Evolutionary conservation across 2,888 invertebrate species (phyloP), one percentile per base, ranked within the genome.

Genomic region (Drosophila crucigera): DNA sequence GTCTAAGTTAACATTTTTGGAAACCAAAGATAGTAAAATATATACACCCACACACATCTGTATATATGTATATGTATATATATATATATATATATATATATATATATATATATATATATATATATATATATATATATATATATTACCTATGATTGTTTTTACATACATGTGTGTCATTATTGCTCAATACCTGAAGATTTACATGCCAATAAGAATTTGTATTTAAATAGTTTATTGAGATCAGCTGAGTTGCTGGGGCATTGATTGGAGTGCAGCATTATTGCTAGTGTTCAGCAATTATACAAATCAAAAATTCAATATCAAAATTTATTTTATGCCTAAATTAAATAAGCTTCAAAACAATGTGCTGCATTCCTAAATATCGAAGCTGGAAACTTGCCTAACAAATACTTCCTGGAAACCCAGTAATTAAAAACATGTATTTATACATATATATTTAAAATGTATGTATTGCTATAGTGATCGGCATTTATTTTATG

Each of bases 1-100:
- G 96, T 97, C 91, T 97, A 94, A 94, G 82, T 86, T 87, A 84
- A 89, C 82, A 83, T 80, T 82, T 63, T 56, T 37, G 55, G 37
- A 63, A 66, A 66, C 33, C 53, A 68, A 73, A 63, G 30, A 53
- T 39, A 55, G 54, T 55, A 19, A 28, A 28, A 56, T 28, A 30
- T 10, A 28, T 9, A 22, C 28, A 28, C 16, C 9, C 14, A 28
- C 9, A 28, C 22, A 47, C 3, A 25, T 2, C 25, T 19, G 5
- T 28, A 4, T 28, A 16, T 33, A 3, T 35, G 11, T 55, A 9
- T 31, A 2, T 31, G 9, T 9, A 31, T 2, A 31, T 31, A 37
- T 41, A 41, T 19, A 41, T n/a, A 61, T 22, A 33, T 56, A 68
- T 62, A n/a, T n/a, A n/a, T n/a, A n/a, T n/a, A n/a, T 14, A 1